Conservation (phyloP, 2,797 vertebrate species). For the Microctenopoma steveboyesi region DNA sequence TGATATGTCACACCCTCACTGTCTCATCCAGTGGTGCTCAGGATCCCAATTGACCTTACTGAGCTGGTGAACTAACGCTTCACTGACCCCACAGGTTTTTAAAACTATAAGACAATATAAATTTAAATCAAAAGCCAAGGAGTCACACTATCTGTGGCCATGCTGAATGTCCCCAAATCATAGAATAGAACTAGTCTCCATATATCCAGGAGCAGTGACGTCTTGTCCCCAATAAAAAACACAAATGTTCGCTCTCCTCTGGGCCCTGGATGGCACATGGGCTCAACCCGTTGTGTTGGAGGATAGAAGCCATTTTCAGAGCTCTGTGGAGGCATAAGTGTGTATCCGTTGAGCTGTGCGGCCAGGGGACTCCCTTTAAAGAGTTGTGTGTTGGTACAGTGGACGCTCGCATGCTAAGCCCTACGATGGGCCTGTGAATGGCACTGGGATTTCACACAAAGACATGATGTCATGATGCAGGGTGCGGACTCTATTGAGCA, state of each 20-base stretch:
- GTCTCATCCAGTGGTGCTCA: slow-evolving; percentile 41
- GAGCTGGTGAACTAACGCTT: slow-evolving; percentile 39
- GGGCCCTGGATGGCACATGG: slow-evolving; percentile 40
- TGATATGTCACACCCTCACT: slow-evolving; percentile 22
- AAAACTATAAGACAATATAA: slow-evolving; percentile 34
- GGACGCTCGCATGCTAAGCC: slow-evolving; percentile 82
- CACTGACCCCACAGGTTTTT: slow-evolving; percentile 49
- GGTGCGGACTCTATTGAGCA: slow-evolving; percentile 86
- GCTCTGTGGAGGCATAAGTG: slow-evolving; percentile 61
- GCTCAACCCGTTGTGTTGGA: slow-evolving; percentile 31
- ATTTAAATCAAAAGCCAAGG: slow-evolving; percentile 20
- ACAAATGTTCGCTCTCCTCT: slow-evolving; percentile 39
- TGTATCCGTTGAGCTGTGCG: slow-evolving; percentile 67
- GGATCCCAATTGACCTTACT: slow-evolving; percentile 47
- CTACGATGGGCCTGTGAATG: slow-evolving; percentile 81
- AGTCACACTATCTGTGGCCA: slow-evolving; percentile 3
- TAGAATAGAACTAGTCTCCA: slow-evolving; percentile 24
- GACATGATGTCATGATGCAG: slow-evolving; percentile 93
- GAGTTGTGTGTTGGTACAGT: slow-evolving; percentile 80
- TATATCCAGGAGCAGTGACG: slow-evolving; percentile 38
- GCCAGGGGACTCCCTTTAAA: slow-evolving; percentile 80
- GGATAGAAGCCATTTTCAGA: slow-evolving; percentile 61
- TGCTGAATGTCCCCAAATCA: slow-evolving; percentile 35
- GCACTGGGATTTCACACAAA: slow-evolving; percentile 90
- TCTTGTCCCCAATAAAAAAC: slow-evolving; percentile 38